Percentiles rank a stretch among this genome's conserved stretches.
These are phyloP conservation scores for Gymnarchus niloticus DNA, from an alignment of 2,113 vertebrate species.

Conservation along the genomic window DNA sequence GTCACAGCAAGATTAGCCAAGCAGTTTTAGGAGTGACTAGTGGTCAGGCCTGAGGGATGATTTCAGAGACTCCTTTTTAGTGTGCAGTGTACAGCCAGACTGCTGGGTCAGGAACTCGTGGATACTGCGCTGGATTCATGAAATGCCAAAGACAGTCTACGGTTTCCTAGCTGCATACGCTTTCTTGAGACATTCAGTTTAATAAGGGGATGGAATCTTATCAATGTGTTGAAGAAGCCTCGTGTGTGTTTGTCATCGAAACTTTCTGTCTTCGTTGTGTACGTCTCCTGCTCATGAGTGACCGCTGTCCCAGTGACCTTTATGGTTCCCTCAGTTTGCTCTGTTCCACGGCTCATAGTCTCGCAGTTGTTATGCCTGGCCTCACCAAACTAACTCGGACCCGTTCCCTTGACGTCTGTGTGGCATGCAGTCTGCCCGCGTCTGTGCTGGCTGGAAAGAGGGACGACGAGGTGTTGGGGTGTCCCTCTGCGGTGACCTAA, in stretches of 20 bases:
- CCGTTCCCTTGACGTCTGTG: neutral
- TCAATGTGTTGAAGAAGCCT: neutral
- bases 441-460: neutral
- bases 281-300: neutral
- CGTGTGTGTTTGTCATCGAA: neutral
- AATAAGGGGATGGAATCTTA: neutral
- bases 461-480: slow-evolving; percentile 2
- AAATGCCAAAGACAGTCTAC: neutral
- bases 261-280: neutral
- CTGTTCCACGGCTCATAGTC: too few relatives aligned
- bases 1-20: neutral
- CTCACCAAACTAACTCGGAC: neutral
- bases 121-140: neutral
- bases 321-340: neutral
- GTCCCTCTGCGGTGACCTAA: neutral
- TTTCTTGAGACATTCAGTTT: neutral
- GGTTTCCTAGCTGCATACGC: neutral
- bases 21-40: neutral
- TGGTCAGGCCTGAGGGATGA: neutral
- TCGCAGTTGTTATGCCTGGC: neutral
- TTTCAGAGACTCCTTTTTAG: neutral
- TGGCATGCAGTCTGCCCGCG: neutral
- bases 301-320: too few relatives aligned
- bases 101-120: neutral
- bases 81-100: neutral